phyloP scores from a whole-genome alignment of 53 echinoderm and acorn worm genomes.

The Patiria pectinifera region DNA sequence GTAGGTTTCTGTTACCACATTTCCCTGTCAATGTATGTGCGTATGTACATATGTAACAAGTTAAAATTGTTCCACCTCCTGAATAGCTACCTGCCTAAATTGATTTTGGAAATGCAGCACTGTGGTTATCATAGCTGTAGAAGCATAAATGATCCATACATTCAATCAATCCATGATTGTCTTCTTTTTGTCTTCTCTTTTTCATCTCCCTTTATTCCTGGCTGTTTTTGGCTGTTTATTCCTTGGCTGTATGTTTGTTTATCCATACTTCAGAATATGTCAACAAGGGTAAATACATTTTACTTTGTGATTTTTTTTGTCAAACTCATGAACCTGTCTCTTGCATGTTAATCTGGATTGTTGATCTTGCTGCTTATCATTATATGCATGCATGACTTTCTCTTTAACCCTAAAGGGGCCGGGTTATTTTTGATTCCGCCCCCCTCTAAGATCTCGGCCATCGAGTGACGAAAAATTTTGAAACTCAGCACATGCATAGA shows the following conservation, averaged over 20 bases:
- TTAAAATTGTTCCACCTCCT: no score
- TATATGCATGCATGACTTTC: no score
- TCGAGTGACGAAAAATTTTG: no score
- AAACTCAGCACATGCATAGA: no score
- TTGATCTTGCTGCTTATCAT: no score
- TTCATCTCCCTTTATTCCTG: slow-evolving; percentile 6
- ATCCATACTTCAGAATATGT: slow-evolving; percentile 74
- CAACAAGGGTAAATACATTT: slow-evolving; percentile 75
- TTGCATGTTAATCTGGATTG: not conserved
- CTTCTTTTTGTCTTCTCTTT: slow-evolving; percentile 17
- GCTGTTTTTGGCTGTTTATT: slow-evolving; percentile 33
- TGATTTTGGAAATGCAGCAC: not conserved
- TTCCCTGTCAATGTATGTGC: no score
- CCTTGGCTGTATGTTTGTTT: slow-evolving; percentile 28
- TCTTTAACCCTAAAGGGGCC: no score
- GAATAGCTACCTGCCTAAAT: no score
- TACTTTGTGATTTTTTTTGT: not conserved
- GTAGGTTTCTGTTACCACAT: no score
- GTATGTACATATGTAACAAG: no score
- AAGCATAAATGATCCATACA: not conserved
- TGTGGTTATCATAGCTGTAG: not conserved
- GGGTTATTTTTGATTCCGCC: no score
- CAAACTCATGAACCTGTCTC: not conserved
- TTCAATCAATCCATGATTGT: not conserved
- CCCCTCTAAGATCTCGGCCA: no score